phyloP scores from a whole-genome alignment of 1,140 invertebrate species.

The Acromyrmex charruanus region DNA sequence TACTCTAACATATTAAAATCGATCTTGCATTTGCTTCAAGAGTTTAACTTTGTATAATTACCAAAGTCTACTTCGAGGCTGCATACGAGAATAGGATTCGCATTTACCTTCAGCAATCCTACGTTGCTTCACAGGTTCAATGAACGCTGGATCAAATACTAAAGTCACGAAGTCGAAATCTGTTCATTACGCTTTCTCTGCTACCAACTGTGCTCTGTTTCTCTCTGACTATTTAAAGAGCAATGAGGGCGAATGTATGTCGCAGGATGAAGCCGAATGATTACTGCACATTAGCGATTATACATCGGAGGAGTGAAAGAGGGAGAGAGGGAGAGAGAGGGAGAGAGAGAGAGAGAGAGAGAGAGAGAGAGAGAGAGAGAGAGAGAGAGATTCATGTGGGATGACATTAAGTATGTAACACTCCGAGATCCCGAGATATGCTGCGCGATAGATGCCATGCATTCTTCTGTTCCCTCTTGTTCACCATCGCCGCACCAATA shows the following conservation, averaged over 20 bases:
- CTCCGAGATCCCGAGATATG: conserved; percentile 47
- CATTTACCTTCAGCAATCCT: conserved; percentile 40
- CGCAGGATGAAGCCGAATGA: conserved; percentile 55
- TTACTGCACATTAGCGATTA: conserved; percentile 67
- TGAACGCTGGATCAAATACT: conserved; percentile 55
- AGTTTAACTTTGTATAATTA: conserved; percentile 44
- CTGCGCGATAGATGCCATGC: conserved; percentile 56
- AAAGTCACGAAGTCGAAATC: conserved; percentile 53
- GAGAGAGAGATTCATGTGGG: conserved; percentile 11
- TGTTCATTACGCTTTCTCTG: conserved; percentile 41
- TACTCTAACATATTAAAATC: conserved; percentile 24
- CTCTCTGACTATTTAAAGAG: neutral
- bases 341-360: neutral
- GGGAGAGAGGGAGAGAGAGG: too few relatives aligned
- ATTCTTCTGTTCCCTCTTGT: conserved; percentile 44
- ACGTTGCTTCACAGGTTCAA: conserved; percentile 47
- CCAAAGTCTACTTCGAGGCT: conserved; percentile 44
- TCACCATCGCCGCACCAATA: conserved; percentile 22
- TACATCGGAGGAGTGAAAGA: neutral
- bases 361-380: neutral
- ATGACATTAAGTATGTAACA: conserved; percentile 61
- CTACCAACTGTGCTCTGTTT: neutral
- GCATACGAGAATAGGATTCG: conserved; percentile 52
- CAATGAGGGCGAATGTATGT: conserved; percentile 26
- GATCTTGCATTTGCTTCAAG: conserved; percentile 1